A percentile compares a stretch with the other conserved stretches of the same genome.
These are phyloP conservation scores for Neoaliturus tenellus DNA, from an alignment of 2,888 invertebrate species.

Conservation along the genomic window DNA sequence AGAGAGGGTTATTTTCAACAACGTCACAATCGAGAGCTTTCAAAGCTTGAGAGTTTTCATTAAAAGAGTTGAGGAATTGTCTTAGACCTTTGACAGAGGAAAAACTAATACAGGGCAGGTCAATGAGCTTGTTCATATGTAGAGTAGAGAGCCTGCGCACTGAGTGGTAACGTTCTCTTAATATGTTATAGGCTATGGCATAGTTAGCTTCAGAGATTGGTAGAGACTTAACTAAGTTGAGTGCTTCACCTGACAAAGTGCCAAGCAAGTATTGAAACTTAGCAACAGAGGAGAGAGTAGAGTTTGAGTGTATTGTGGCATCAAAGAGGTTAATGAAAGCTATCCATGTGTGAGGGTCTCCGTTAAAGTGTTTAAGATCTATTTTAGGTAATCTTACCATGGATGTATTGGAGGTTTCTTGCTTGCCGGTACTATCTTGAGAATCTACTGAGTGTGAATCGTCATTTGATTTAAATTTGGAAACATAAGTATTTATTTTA, in stretches of 20 bases:
- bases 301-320: too few relatives aligned
- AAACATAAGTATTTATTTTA: too few relatives aligned
- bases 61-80: background rate
- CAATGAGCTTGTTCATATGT: conserved; percentile 1
- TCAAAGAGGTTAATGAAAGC: too few relatives aligned
- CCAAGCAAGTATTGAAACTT: too few relatives aligned
- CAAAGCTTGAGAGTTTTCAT: background rate
- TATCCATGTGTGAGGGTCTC: background rate
- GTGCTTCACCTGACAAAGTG: too few relatives aligned
- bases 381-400: background rate
- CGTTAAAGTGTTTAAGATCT: too few relatives aligned
- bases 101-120: background rate
- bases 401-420: background rate
- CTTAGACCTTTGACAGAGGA: background rate
- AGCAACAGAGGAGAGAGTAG: too few relatives aligned
- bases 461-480: too few relatives aligned
- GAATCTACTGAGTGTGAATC: background rate
- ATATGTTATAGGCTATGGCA: background rate
- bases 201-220: background rate
- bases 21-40: background rate
- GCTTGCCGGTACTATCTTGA: background rate
- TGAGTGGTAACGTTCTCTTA: background rate
- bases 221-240: background rate
- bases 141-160: background rate
- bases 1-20: background rate